Percentiles rank a stretch among this genome's conserved stretches.
Evolutionary conservation across 2,888 invertebrate genomes (phyloP).

Genomic region (Xanthia icteritia): DNA sequence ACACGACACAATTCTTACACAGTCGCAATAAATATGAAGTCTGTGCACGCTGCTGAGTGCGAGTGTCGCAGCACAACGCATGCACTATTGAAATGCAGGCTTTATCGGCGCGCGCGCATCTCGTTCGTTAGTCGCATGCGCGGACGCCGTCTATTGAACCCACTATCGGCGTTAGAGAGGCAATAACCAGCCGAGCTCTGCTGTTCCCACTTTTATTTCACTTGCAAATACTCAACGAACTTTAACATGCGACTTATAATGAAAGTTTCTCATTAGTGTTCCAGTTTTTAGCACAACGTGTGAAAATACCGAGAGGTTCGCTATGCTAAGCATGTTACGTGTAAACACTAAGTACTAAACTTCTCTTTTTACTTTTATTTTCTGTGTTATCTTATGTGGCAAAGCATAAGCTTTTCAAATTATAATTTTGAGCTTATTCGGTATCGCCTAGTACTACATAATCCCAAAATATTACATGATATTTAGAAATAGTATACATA

Average conservation of each 20-base stretch:
- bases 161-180: conserved; percentile 86
- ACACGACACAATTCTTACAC: conserved; percentile 54
- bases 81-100: conserved; percentile 79
- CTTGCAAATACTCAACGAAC: conserved; percentile 63
- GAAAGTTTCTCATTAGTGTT: conserved; percentile 62
- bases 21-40: conserved; percentile 64
- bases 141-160: conserved; percentile 84
- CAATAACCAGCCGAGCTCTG: conserved; percentile 72
- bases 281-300: conserved; percentile 52
- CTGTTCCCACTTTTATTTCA: conserved; percentile 70
- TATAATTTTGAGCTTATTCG: background rate
- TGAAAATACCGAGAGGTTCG: conserved; percentile 33
- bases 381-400: background rate
- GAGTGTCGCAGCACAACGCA: conserved; percentile 64
- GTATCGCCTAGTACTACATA: no score
- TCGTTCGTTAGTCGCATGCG: conserved; percentile 86
- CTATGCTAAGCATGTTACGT: conserved; percentile 47
- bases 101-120: conserved; percentile 85
- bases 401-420: background rate
- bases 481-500: background rate
- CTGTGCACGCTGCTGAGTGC: conserved; percentile 52
- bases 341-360: conserved; percentile 28
- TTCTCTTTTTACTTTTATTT: conserved; percentile 13
- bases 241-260: conserved; percentile 59
- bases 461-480: background rate